phyloP scores from a whole-genome alignment of 2,888 invertebrate species.

The Melipona beecheii region DNA sequence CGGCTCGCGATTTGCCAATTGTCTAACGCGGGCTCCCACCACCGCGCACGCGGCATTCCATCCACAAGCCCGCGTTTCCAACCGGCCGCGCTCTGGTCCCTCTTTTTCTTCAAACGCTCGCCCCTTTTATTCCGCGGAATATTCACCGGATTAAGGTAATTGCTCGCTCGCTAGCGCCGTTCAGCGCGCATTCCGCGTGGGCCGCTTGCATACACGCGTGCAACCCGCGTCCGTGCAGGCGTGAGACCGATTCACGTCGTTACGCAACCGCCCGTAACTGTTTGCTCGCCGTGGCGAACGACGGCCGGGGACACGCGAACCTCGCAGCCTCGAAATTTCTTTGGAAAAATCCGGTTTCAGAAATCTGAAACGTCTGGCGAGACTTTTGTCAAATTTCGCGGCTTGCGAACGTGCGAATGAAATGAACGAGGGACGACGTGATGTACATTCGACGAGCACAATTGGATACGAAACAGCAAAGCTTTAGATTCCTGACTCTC shows the following conservation, averaged over 20 bases:
- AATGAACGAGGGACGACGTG: too few relatives aligned
- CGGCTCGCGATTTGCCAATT: constrained; percentile 69
- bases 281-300: constrained; percentile 5
- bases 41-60: constrained; percentile 46
- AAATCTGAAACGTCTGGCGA: not conserved
- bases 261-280: constrained; percentile 41
- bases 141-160: constrained; percentile 84
- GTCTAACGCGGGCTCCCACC: constrained; percentile 33
- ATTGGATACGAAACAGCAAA: too few relatives aligned
- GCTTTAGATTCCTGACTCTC: too few relatives aligned
- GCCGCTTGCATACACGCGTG: constrained; percentile 57
- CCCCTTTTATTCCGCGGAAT: constrained; percentile 79
- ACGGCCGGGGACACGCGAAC: not conserved
- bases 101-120: constrained; percentile 54
- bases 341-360: not conserved
- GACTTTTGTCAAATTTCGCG: not conserved
- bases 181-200: constrained; percentile 59
- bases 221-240: constrained; percentile 48
- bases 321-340: not conserved
- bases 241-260: constrained; percentile 68
- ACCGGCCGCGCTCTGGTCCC: constrained; percentile 4
- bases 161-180: constrained; percentile 74
- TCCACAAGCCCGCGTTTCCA: constrained; percentile 37
- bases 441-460: too few relatives aligned
- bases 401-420: too few relatives aligned